Conservation (phyloP, 2,113 vertebrate species). For the Brachyistius frenatus region DNA sequence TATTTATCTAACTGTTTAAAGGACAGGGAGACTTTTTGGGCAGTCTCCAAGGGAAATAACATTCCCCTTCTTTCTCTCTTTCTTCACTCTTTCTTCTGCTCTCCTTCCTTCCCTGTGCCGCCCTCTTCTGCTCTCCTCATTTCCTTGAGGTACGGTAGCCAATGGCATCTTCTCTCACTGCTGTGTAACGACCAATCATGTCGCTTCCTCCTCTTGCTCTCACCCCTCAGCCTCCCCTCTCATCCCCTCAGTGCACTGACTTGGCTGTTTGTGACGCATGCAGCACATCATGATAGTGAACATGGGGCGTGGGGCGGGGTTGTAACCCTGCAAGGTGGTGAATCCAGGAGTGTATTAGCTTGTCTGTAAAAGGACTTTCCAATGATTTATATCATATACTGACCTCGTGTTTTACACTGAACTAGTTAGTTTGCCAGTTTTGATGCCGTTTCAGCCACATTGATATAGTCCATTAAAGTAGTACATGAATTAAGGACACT, state of each 20-base stretch:
- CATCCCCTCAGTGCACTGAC: constrained; percentile 47
- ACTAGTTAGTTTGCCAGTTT: too few relatives aligned
- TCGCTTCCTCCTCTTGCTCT: constrained; percentile 46
- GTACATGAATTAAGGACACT: too few relatives aligned
- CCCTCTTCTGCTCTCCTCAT: constrained; percentile 77
- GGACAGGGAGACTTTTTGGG: constrained; percentile 32
- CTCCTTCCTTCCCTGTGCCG: constrained; percentile 67
- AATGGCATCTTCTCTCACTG: constrained; percentile 65
- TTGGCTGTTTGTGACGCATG: constrained; percentile 76
- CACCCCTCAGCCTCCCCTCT: neutral
- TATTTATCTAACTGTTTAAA: constrained; percentile 41
- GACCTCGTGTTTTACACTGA: neutral
- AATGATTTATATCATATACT: neutral
- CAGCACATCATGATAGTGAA: constrained; percentile 52
- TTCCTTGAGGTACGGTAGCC: constrained; percentile 82
- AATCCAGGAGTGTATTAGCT: constrained; percentile 68
- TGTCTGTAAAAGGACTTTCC: constrained; percentile 6
- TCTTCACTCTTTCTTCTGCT: constrained; percentile 63
- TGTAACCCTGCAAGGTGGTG: constrained; percentile 63
- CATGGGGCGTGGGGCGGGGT: neutral
- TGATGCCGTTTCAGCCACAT: too few relatives aligned
- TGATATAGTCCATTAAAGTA: too few relatives aligned
- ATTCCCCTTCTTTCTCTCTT: constrained; percentile 60
- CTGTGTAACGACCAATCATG: constrained; percentile 61
- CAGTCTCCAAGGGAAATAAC: constrained; percentile 61